Evolutionary conservation across 2,888 invertebrate genomes (phyloP), one percentile per base, ranked within the genome.

Genomic region (Andrena trimmerana): DNA sequence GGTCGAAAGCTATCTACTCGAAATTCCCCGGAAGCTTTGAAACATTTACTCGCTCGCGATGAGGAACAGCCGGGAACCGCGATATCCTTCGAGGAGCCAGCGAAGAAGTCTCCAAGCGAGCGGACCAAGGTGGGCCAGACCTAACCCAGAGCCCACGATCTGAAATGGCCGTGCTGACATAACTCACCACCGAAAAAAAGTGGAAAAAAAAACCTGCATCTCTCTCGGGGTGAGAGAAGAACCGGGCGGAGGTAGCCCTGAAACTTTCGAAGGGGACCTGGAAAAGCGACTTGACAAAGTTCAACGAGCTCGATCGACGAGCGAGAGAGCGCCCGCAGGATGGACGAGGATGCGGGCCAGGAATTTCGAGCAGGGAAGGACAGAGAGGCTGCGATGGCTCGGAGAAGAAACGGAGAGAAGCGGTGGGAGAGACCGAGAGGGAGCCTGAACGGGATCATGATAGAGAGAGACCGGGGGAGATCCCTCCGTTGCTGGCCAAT

Each of bases 401-500:
- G n/a, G 7, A 7, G 16, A 10, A 0, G 60, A 24, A 20, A 48
- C 52, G 16, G 16, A 36, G 16, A 59, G 29, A n/a, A 29, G 29
- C 7, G 0, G 8, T 4, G 5, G 16, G 52, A 20, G 16, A 2
- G n/a, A 29, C 24, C 0, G 66, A 24, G 62, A 62, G 50, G 36
- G 62, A 57, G 52, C 3, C 24, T 16, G 24, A 24, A 31, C 24
- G 13, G 3, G 68, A 63, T 36, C 5, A 50, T 42, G 70, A 48
- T 62, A 67, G 66, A 72, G 67, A 69, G 70, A 65, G 57, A 72
- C 57, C 20, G 50, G 67, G 69, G 48, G 52, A 79, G 65, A 70
- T 76, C 57, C 60, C 69, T 69, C 60, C 59, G 59, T 78, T 70
- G 74, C 59, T 85, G 85, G 88, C 94, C 94, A 94, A 94, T 94